A percentile compares a stretch with the other conserved stretches of the same genome.
phyloP scores from a whole-genome alignment of 1,140 invertebrate genomes.

The Drosophila subpulchrella region DNA sequence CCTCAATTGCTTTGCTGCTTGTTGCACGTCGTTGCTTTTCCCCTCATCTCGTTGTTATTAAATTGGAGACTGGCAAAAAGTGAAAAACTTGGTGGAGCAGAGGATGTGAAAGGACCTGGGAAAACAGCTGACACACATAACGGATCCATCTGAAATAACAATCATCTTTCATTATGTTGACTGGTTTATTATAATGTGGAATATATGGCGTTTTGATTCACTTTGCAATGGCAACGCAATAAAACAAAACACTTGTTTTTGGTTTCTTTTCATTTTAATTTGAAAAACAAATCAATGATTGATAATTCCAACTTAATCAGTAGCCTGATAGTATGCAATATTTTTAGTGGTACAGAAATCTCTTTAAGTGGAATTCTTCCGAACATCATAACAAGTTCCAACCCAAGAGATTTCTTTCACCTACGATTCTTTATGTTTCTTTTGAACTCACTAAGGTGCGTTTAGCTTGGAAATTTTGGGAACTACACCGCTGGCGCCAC shows the following conservation, averaged over 20 bases:
- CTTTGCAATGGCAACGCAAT: constrained; percentile 1
- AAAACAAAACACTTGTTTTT: too few relatives aligned
- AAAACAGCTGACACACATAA: constrained; percentile 27
- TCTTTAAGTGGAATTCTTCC: too few relatives aligned
- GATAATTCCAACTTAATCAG: too few relatives aligned
- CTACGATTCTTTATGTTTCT: too few relatives aligned
- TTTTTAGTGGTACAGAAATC: too few relatives aligned
- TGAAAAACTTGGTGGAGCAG: constrained; percentile 12
- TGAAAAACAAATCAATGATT: too few relatives aligned
- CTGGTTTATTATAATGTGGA: constrained; percentile 22
- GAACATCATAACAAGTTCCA: too few relatives aligned
- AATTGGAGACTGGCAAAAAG: constrained; percentile 49
- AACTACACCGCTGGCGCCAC: not conserved
- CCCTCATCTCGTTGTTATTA: constrained; percentile 49
- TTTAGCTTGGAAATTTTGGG: too few relatives aligned
- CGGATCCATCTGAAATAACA: constrained; percentile 35
- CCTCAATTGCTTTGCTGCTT: constrained; percentile 76
- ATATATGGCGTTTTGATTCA: constrained; percentile 22
- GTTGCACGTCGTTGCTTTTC: constrained; percentile 28
- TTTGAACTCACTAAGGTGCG: too few relatives aligned
- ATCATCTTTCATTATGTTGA: constrained; percentile 50
- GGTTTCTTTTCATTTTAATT: too few relatives aligned
- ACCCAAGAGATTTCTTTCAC: too few relatives aligned
- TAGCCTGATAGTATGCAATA: too few relatives aligned
- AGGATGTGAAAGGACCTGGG: constrained; percentile 24